Base-by-base conservation (phyloP, 2,888 invertebrate species). In the Chaetoderma sp. region DNA sequence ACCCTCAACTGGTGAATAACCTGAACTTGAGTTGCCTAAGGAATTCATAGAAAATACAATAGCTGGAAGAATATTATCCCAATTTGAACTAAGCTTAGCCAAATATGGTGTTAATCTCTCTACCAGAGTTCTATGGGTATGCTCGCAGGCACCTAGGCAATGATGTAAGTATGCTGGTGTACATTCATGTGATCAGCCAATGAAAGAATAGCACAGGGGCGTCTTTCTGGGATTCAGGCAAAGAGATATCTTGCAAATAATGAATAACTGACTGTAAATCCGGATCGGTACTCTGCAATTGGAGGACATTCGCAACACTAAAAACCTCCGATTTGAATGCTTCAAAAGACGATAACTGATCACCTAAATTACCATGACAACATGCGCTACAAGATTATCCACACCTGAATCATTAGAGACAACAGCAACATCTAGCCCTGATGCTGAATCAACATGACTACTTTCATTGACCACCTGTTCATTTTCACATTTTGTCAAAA, bases 181-280 rank as follows among this genome's bases (percentile, higher is more conserved):
- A 52, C n/a, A n/a, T n/a, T n/a, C n/a, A n/a, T n/a, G n/a, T n/a
- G n/a, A n/a, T n/a, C n/a, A n/a, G n/a, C n/a, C n/a, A n/a, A n/a
- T 66, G 57, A 55, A 66, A 68, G 30, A 71, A 47, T n/a, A n/a
- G n/a, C n/a, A n/a, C n/a, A 28, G 70, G 25, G n/a, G 70, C 68
- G 10, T 18, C 4, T 25, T 58, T 68, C 42, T 71, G 70, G 44
- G 65, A 67, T 25, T 56, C 32, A 13, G 73, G 68, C 10, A 70
- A 23, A 23, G 28, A 30, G 30, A 39, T 62, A 1, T 42, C 16
- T 13, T 10, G 8, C 8, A 70, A 16, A 49, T 59, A 70, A 2
- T 36, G n/a, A 28, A 68, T 63, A 16, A 67, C 42, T 6, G 65
- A 63, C 16, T 59, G 25, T 6, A 68, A 21, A 10, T 49, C 30